Evolutionary conservation across 2,888 invertebrate genomes (phyloP).

Genomic region (Phlogophora meticulosa): DNA sequence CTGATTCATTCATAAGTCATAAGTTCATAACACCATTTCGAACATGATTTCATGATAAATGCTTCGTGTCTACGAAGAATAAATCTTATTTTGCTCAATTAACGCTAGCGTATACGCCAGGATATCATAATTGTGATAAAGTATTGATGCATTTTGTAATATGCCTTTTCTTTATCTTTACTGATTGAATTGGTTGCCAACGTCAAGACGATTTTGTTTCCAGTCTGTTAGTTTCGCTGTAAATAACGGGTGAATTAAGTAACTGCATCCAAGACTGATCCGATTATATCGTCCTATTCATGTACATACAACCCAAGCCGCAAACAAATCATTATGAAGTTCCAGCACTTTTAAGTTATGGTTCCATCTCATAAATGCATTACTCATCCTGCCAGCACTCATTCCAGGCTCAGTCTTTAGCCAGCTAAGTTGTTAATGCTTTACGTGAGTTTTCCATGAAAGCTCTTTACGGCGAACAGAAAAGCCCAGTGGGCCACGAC

Average conservation of each 20-base stretch:
- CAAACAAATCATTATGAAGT: not conserved
- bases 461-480: not conserved
- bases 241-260: not conserved
- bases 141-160: not conserved
- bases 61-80: slow-evolving; percentile 1
- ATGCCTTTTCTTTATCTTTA: not conserved
- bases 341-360: not conserved
- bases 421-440: slow-evolving; percentile 29
- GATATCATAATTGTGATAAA: not conserved
- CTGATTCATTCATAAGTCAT: slow-evolving; percentile 28
- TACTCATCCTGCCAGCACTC: not conserved
- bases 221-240: not conserved
- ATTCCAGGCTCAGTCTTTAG: slow-evolving; percentile 17
- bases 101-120: not conserved
- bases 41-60: slow-evolving; percentile 12
- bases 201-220: not conserved
- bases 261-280: not conserved
- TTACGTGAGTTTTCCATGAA: slow-evolving; percentile 13
- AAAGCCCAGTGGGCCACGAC: not conserved
- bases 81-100: slow-evolving; percentile 9
- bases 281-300: not conserved
- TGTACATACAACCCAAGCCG: not conserved
- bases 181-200: not conserved
- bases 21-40: slow-evolving; percentile 27
- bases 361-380: slow-evolving; percentile 9